A percentile compares a stretch with the other conserved stretches of the same genome.
phyloP scores from a whole-genome alignment of 2,797 vertebrate species.

The Propithecus deckenii region DNA sequence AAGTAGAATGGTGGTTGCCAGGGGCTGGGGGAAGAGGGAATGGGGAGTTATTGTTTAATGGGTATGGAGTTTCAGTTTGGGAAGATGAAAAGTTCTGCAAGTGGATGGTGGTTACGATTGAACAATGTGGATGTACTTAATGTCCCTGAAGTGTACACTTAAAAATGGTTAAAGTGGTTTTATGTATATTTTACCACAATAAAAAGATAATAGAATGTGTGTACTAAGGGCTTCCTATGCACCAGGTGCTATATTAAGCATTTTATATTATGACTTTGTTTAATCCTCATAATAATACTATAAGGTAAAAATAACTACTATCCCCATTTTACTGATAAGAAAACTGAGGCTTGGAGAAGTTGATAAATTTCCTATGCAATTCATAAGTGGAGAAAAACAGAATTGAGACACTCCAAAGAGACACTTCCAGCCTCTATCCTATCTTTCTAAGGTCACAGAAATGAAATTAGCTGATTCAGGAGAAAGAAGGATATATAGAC shows the following conservation, averaged over 20 bases:
- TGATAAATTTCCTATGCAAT: background rate
- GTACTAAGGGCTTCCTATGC: background rate
- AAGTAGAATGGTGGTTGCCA: background rate
- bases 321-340: background rate
- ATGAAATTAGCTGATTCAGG: background rate
- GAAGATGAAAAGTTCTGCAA: background rate
- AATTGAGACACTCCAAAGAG: background rate
- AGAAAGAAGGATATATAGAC: background rate
- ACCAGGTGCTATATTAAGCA: background rate
- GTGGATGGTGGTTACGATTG: background rate
- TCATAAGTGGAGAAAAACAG: constrained; percentile 20
- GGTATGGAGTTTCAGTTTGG: background rate
- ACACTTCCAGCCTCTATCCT: background rate
- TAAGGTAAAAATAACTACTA: background rate
- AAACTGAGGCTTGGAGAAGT: background rate
- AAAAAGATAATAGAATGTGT: background rate
- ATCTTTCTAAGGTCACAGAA: background rate
- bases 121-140: background rate
- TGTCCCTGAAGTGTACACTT: background rate
- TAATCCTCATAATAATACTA: background rate
- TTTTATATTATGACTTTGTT: background rate
- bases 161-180: background rate
- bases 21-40: background rate
- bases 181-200: background rate
- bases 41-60: background rate